These are phyloP conservation scores for Eriosoma lanigerum DNA, from an alignment of 1,140 invertebrate species.

Conservation along the genomic window DNA sequence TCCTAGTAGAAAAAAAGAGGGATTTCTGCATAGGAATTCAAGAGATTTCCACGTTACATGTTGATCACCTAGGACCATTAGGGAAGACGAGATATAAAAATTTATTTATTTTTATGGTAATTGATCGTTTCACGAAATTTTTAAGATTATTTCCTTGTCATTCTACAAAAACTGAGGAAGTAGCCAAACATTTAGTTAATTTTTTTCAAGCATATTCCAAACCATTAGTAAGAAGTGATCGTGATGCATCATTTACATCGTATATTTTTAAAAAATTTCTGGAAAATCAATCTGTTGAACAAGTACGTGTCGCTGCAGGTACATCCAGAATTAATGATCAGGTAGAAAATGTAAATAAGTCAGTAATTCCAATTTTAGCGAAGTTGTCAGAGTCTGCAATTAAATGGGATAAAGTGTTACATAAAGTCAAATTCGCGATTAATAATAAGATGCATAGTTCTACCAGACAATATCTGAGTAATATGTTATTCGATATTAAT, in stretches of 20 bases:
- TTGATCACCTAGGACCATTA: slow-evolving; percentile 25
- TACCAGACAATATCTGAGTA: not conserved
- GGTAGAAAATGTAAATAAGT: not conserved
- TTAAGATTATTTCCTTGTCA: slow-evolving; percentile 45
- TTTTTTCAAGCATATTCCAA: not conserved
- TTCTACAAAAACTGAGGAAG: slow-evolving; percentile 50
- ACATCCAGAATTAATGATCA: not conserved
- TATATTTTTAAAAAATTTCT: not conserved
- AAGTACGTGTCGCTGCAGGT: not conserved
- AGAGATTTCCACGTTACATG: not conserved
- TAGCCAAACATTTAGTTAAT: slow-evolving; percentile 33
- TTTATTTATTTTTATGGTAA: slow-evolving; percentile 55
- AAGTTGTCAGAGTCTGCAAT: not conserved
- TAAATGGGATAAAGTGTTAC: slow-evolving; percentile 29
- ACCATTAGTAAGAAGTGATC: not conserved
- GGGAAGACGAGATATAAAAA: not conserved
- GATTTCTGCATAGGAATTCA: not conserved
- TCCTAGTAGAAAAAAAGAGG: not conserved
- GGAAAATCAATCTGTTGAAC: not conserved
- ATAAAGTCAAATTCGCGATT: slow-evolving; percentile 27
- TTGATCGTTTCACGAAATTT: slow-evolving; percentile 56
- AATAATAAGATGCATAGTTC: slow-evolving; percentile 50
- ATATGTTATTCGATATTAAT: not conserved
- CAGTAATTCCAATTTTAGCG: not conserved
- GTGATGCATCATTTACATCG: not conserved